Percentiles rank a stretch among this genome's conserved stretches.
phyloP scores from a whole-genome alignment of 2,888 invertebrate species.

The Crossocerus cetratus region DNA sequence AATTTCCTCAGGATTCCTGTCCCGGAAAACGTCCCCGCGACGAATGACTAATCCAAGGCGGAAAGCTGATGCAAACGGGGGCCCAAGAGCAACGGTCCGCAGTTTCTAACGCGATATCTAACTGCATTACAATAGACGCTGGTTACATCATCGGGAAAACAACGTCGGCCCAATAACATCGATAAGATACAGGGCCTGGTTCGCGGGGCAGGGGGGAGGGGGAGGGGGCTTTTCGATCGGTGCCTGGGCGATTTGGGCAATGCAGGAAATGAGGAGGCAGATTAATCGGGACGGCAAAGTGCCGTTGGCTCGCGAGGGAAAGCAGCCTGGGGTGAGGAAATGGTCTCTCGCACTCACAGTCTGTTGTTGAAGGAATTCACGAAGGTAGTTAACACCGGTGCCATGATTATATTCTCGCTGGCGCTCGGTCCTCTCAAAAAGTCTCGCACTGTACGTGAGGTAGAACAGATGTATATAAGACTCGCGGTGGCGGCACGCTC shows the following conservation, averaged over 20 bases:
- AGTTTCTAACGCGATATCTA: not conserved
- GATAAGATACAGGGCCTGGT: too few relatives aligned
- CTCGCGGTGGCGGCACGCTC: slow-evolving; percentile 20
- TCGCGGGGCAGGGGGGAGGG: too few relatives aligned
- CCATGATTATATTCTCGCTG: slow-evolving; percentile 76
- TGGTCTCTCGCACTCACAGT: slow-evolving; percentile 83
- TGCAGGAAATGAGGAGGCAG: too few relatives aligned
- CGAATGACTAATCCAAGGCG: too few relatives aligned
- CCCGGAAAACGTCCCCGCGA: not conserved
- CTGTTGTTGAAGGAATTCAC: slow-evolving; percentile 84
- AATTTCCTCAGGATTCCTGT: slow-evolving; percentile 22
- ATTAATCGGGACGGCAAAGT: too few relatives aligned
- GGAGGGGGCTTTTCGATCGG: too few relatives aligned
- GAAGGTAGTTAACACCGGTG: slow-evolving; percentile 82
- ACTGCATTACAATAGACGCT: not conserved
- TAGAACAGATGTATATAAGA: slow-evolving; percentile 6
- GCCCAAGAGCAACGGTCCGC: not conserved
- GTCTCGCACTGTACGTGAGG: slow-evolving; percentile 45
- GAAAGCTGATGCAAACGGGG: too few relatives aligned
- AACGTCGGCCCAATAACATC: not conserved
- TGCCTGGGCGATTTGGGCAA: too few relatives aligned
- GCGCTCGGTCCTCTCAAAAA: slow-evolving; percentile 5
- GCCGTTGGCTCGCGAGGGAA: slow-evolving; percentile 38
- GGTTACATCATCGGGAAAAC: not conserved
- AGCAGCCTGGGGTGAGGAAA: too few relatives aligned